A percentile compares a stretch with the other conserved stretches of the same genome.
Conservation (phyloP, 23 tunicate species). For the Ciona savignyi region DNA sequence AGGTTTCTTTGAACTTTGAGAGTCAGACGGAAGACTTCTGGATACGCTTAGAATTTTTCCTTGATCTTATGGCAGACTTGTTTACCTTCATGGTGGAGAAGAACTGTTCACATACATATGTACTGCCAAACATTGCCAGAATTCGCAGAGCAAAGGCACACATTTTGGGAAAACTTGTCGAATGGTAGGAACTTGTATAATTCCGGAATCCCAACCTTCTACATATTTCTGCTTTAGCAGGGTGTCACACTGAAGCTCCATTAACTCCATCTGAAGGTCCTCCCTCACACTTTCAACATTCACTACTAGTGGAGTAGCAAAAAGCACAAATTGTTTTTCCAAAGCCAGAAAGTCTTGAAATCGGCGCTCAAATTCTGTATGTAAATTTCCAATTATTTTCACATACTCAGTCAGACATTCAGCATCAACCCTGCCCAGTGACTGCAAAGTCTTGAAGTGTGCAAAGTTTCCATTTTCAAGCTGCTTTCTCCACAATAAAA, state of each 20-base stretch:
- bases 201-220: conserved; percentile 22
- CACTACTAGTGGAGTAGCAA: conserved; percentile 7
- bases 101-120: too few species aligned
- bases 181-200: too few species aligned
- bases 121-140: conserved; percentile 27
- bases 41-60: too few species aligned
- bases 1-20: too few species aligned
- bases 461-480: too few species aligned
- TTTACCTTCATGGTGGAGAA: too few species aligned
- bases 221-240: conserved; percentile 47
- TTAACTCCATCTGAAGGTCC: conserved; percentile 32
- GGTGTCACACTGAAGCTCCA: conserved; percentile 44
- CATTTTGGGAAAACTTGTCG: too few species aligned
- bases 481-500: too few species aligned
- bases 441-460: too few species aligned
- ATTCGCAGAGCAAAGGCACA: conserved; percentile 6
- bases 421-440: conserved; percentile 23
- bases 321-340: conserved; percentile 15
- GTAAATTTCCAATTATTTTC: conserved; percentile 17
- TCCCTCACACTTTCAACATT: conserved; percentile 23
- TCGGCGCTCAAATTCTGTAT: conserved; percentile 14
- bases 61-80: too few species aligned
- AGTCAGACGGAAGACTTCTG: too few species aligned
- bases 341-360: conserved; percentile 13
- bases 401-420: conserved; percentile 23